These are phyloP conservation scores for Pangasius larnaudii DNA, from an alignment of 2,797 vertebrate species.

Conservation along the genomic window DNA sequence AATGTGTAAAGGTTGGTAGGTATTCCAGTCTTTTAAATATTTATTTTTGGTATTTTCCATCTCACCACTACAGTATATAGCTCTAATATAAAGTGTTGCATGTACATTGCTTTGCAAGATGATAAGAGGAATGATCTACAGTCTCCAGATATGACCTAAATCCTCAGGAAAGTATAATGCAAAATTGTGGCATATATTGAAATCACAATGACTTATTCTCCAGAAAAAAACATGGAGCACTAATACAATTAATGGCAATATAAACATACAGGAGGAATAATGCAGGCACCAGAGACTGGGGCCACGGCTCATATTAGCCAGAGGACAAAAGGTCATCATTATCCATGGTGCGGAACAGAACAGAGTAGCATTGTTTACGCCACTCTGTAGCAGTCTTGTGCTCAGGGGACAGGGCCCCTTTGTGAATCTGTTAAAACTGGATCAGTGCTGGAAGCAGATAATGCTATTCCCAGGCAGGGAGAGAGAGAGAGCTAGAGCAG, in stretches of 20 bases:
- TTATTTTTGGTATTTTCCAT: neutral
- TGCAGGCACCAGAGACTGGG: constrained; percentile 38
- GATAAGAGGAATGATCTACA: neutral
- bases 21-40: neutral
- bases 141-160: neutral
- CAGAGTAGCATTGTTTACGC: constrained; percentile 52
- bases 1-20: neutral
- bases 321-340: constrained; percentile 43
- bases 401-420: constrained; percentile 42
- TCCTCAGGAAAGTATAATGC: neutral
- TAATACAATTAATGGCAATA: neutral
- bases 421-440: constrained; percentile 43
- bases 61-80: neutral
- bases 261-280: constrained; percentile 58
- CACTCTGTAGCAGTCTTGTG: neutral
- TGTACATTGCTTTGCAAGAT: neutral
- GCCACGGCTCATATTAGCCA: constrained; percentile 29
- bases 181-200: neutral
- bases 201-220: too few species aligned
- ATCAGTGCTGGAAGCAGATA: constrained; percentile 43
- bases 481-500: constrained; percentile 19
- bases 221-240: neutral
- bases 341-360: constrained; percentile 33
- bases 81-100: neutral
- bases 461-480: constrained; percentile 43